A percentile compares a stretch with the other conserved stretches of the same genome.
These are phyloP conservation scores for Lymantria monacha DNA, from an alignment of 2,888 invertebrate genomes.

Conservation along the genomic window DNA sequence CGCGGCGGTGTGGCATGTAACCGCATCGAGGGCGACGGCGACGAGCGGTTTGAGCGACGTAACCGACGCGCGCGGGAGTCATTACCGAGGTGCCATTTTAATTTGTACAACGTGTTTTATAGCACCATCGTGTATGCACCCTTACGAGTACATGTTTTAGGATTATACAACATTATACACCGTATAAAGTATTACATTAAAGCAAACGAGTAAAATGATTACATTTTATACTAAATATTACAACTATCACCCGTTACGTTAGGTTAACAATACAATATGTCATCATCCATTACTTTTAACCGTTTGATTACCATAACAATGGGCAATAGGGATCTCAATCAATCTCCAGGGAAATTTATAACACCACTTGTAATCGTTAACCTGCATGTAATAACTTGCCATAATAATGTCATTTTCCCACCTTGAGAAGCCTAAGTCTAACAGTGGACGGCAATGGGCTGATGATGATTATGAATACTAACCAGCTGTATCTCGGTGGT, in stretches of 20 bases:
- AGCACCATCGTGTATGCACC: conserved; percentile 39
- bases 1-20: conserved; percentile 34
- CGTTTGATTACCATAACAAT: too few relatives aligned
- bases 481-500: conserved; percentile 92
- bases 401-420: too few relatives aligned
- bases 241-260: too few relatives aligned
- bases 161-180: conserved; percentile 31
- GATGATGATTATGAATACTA: conserved; percentile 45
- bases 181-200: conserved; percentile 32
- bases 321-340: too few relatives aligned
- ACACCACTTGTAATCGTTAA: too few relatives aligned
- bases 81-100: conserved; percentile 72
- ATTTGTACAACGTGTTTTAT: conserved; percentile 72
- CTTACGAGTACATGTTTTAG: conserved; percentile 27
- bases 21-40: conserved; percentile 35
- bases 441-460: not conserved
- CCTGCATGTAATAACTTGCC: too few relatives aligned
- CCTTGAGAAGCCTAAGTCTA: too few relatives aligned
- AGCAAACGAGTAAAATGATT: conserved; percentile 30
- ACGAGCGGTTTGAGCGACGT: conserved; percentile 28
- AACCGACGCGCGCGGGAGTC: conserved; percentile 45
- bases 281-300: too few relatives aligned
- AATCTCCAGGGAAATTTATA: too few relatives aligned
- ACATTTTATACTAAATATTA: conserved; percentile 11
- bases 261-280: too few relatives aligned